A percentile compares a stretch with the other conserved stretches of the same genome.
phyloP scores from a whole-genome alignment of 2,113 vertebrate genomes.

The Ammodytes dubius region DNA sequence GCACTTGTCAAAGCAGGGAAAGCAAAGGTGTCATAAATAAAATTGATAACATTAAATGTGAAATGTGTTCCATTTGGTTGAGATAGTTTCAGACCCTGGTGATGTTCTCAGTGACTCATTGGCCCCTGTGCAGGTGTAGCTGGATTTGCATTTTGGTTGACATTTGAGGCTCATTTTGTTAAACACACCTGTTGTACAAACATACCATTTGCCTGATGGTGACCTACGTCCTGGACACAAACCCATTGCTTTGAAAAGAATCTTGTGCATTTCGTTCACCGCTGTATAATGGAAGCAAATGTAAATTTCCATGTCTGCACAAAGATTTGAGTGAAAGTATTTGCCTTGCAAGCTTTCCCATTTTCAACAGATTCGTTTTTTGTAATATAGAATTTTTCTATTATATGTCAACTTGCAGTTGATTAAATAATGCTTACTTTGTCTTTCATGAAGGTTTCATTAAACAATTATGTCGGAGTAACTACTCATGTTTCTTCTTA shows the following conservation, averaged over 20 bases:
- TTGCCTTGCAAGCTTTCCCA: slow-evolving; percentile 27
- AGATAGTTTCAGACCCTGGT: background rate
- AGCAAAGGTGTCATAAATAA: too few relatives aligned
- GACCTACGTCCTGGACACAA: slow-evolving; percentile 43
- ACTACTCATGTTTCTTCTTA: background rate
- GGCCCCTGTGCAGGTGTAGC: background rate
- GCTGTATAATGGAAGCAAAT: slow-evolving; percentile 67
- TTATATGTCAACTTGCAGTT: background rate
- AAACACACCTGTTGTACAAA: slow-evolving; percentile 52
- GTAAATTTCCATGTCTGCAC: slow-evolving; percentile 24
- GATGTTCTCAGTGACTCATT: background rate
- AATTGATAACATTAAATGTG: background rate
- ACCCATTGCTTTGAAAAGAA: slow-evolving; percentile 64
- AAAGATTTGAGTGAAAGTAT: slow-evolving; percentile 21
- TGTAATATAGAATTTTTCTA: background rate
- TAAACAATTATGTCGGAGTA: background rate
- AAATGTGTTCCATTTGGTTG: background rate
- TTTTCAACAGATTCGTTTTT: background rate
- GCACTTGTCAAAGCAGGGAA: background rate
- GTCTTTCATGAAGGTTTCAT: background rate
- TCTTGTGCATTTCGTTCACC: slow-evolving; percentile 63
- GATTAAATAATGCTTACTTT: background rate
- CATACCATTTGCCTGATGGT: slow-evolving; percentile 71
- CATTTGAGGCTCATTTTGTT: slow-evolving; percentile 59
- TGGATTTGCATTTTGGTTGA: slow-evolving; percentile 73